Conservation (phyloP, 2,888 invertebrate genomes). For the Melieria omissa region DNA sequence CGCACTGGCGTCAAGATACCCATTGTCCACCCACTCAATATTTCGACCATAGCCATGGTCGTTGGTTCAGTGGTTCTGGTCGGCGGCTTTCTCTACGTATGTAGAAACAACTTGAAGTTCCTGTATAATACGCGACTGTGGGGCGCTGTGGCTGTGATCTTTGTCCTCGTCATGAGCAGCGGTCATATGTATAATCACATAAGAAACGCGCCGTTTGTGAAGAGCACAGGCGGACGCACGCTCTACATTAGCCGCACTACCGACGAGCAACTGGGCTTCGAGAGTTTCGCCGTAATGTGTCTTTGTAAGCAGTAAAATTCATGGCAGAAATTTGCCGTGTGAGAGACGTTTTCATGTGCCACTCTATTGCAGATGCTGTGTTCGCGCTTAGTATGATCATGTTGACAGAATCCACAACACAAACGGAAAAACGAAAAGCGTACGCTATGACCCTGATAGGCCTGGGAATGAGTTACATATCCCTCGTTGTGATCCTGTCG, state of each 20-base stretch:
- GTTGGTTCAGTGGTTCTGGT: slow-evolving; percentile 84
- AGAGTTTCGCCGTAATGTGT: too few species aligned
- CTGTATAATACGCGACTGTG: slow-evolving; percentile 96
- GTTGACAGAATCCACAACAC: too few species aligned
- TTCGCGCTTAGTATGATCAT: too few species aligned
- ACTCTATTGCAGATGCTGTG: too few species aligned
- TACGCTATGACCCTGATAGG: too few species aligned
- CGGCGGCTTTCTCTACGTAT: slow-evolving; percentile 92
- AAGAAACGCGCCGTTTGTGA: slow-evolving; percentile 94
- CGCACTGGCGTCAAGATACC: slow-evolving; percentile 94
- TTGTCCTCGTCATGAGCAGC: slow-evolving; percentile 97
- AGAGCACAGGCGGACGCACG: slow-evolving; percentile 89
- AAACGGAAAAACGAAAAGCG: too few species aligned
- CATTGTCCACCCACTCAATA: slow-evolving; percentile 97
- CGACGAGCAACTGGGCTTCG: too few species aligned
- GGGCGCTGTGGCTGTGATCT: slow-evolving; percentile 89
- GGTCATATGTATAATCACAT: slow-evolving; percentile 99
- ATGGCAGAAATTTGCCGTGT: too few species aligned
- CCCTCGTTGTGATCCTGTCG: too few species aligned
- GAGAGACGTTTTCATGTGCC: too few species aligned
- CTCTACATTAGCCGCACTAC: slow-evolving; percentile 85
- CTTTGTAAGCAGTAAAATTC: too few species aligned
- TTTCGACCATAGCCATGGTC: slow-evolving; percentile 93
- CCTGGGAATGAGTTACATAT: too few species aligned
- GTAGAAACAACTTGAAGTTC: slow-evolving; percentile 96